Percentiles rank a stretch among this genome's conserved stretches.
Conservation (phyloP, 1,140 invertebrate genomes). For the Pogonomyrmex barbatus region DNA sequence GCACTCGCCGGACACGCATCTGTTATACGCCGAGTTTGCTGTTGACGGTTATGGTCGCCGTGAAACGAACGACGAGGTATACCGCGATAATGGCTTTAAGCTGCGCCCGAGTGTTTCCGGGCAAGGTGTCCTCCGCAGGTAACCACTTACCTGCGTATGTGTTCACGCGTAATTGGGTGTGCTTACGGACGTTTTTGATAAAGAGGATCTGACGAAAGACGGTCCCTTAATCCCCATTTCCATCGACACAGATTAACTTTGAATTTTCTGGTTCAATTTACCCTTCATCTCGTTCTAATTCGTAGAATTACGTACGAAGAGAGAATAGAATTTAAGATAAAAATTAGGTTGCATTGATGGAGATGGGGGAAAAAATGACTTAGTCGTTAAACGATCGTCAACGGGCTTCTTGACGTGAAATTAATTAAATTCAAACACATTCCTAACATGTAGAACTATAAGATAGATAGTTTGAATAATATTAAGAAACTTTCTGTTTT, state of each 20-base stretch:
- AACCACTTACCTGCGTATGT: conserved; percentile 14
- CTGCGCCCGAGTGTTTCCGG: conserved; percentile 17
- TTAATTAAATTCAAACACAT: neutral
- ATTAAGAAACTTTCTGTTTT: neutral
- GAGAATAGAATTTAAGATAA: too few relatives aligned
- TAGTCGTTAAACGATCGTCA: neutral
- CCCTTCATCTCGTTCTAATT: too few relatives aligned
- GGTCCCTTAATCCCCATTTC: too few relatives aligned
- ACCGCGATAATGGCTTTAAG: conserved; percentile 55
- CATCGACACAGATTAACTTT: too few relatives aligned
- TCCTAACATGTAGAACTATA: neutral
- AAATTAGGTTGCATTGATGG: too few relatives aligned
- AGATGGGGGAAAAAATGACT: neutral
- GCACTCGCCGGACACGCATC: conserved; percentile 45
- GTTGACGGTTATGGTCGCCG: conserved; percentile 58
- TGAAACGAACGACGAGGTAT: conserved; percentile 36
- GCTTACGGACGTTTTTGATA: neutral
- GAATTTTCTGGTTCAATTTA: too few relatives aligned
- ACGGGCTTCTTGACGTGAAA: neutral
- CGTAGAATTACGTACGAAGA: too few relatives aligned
- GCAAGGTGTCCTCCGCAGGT: conserved; percentile 37
- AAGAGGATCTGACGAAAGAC: neutral
- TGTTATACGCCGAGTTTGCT: conserved; percentile 48
- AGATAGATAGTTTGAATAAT: neutral
- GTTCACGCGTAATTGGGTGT: neutral